phyloP scores from a whole-genome alignment of 2,797 vertebrate genomes.

The Poeciliopsis paucimaculata region DNA sequence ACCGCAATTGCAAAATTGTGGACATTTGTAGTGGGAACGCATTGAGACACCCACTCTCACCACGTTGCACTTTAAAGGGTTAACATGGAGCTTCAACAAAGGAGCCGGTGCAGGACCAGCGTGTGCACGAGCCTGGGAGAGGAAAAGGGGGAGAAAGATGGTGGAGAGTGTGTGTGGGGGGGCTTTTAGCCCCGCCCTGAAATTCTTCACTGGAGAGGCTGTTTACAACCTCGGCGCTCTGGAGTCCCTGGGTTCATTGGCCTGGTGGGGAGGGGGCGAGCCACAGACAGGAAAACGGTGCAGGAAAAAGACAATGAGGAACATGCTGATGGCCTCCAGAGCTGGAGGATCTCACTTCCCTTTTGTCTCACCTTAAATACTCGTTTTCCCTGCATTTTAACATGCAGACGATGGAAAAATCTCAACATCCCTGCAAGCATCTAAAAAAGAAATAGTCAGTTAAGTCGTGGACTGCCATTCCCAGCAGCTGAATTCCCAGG shows the following conservation, averaged over 20 bases:
- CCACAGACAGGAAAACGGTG: conserved; percentile 27
- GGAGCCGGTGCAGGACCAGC: conserved; percentile 44
- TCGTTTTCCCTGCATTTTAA: neutral
- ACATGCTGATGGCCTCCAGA: conserved; percentile 23
- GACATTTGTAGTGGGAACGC: too few species aligned
- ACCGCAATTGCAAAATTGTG: too few species aligned
- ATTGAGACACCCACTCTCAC: neutral
- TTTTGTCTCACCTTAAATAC: conserved; percentile 19
- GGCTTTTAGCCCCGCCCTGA: conserved; percentile 66
- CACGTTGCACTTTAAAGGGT: conserved; percentile 46
- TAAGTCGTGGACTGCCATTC: neutral
- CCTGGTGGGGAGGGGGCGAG: conserved; percentile 26
- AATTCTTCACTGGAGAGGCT: conserved; percentile 73
- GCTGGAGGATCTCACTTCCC: conserved; percentile 17
- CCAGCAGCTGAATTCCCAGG: neutral
- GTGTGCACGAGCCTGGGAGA: conserved; percentile 23
- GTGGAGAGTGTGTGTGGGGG: conserved; percentile 6
- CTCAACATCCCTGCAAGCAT: neutral
- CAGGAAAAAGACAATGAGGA: conserved; percentile 58
- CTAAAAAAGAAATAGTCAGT: neutral
- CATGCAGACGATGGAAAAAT: neutral
- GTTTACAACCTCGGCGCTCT: conserved; percentile 66
- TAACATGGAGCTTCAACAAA: conserved; percentile 74
- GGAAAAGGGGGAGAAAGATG: conserved; percentile 1
- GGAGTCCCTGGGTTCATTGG: conserved; percentile 73